Evolutionary conservation across 1,140 invertebrate species (phyloP).

Genomic region (Sarcophaga bullata): DNA sequence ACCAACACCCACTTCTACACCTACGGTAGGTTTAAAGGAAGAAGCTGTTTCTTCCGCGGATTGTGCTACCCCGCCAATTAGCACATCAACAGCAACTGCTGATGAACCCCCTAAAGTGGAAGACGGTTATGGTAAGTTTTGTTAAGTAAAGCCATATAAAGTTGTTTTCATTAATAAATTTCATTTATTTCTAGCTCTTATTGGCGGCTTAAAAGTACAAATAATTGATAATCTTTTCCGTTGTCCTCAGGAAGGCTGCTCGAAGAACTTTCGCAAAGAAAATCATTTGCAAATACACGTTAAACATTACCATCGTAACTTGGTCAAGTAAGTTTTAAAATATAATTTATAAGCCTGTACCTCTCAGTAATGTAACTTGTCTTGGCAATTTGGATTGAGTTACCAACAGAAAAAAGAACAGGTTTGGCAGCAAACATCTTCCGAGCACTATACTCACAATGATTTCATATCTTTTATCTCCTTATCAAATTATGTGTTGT

Average conservation of each 20-base stretch:
- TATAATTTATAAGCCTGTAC: not conserved
- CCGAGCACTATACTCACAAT: too few species aligned
- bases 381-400: too few species aligned
- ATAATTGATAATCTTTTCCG: conserved; percentile 77
- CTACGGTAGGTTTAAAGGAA: conserved; percentile 37
- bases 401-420: too few species aligned
- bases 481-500: not conserved
- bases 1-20: not conserved
- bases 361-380: too few species aligned
- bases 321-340: conserved; percentile 68
- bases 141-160: not conserved
- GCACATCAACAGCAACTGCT: not conserved
- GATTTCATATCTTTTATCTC: not conserved
- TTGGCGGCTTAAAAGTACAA: conserved; percentile 76
- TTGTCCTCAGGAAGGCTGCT: conserved; percentile 85
- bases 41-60: conserved; percentile 41
- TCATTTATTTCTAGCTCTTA: conserved; percentile 68
- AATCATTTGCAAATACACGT: conserved; percentile 89
- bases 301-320: conserved; percentile 89
- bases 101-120: conserved; percentile 34
- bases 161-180: conserved; percentile 6
- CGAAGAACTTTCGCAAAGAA: conserved; percentile 89
- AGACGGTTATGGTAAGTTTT: conserved; percentile 50
- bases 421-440: too few species aligned
- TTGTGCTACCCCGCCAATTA: not conserved